Conservation (phyloP, 2,888 invertebrate genomes). For the Aproaerema taeniolella region DNA sequence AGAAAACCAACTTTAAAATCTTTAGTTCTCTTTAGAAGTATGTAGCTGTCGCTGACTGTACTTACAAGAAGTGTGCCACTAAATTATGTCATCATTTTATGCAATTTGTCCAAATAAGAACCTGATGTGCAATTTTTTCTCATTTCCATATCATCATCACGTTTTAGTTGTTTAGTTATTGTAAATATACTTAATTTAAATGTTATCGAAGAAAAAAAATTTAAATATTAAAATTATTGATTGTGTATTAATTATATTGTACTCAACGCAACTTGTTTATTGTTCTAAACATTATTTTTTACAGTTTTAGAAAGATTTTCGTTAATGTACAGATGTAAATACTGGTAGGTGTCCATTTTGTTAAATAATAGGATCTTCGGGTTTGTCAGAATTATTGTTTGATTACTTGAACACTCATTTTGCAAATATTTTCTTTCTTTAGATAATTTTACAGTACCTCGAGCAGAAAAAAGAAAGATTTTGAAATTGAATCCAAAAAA, state of each 20-base stretch:
- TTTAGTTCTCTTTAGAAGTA: too few species aligned
- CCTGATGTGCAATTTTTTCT: slow-evolving; percentile 72
- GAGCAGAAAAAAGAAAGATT: too few species aligned
- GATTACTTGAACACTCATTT: too few species aligned
- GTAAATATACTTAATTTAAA: slow-evolving; percentile 76
- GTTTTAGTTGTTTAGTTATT: slow-evolving; percentile 70
- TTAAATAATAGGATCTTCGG: slow-evolving; percentile 35
- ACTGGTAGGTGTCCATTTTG: slow-evolving; percentile 63
- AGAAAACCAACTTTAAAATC: too few species aligned
- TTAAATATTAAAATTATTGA: slow-evolving; percentile 60
- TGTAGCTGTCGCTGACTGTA: slow-evolving; percentile 27
- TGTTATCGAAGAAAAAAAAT: slow-evolving; percentile 51
- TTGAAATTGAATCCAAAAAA: too few species aligned
- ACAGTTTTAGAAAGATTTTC: slow-evolving; percentile 61
- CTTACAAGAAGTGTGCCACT: slow-evolving; percentile 36
- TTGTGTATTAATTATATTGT: slow-evolving; percentile 37
- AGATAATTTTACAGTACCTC: too few species aligned
- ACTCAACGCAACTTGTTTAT: slow-evolving; percentile 47
- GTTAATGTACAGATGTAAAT: slow-evolving; percentile 75
- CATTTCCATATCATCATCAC: slow-evolving; percentile 71
- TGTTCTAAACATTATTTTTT: slow-evolving; percentile 67
- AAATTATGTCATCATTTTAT: slow-evolving; percentile 42
- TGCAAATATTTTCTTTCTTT: too few species aligned
- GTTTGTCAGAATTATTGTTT: slow-evolving; percentile 22
- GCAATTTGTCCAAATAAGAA: slow-evolving; percentile 70